These are phyloP conservation scores for Terebella lapidaria DNA, from an alignment of 2,888 invertebrate species.

Conservation along the genomic window DNA sequence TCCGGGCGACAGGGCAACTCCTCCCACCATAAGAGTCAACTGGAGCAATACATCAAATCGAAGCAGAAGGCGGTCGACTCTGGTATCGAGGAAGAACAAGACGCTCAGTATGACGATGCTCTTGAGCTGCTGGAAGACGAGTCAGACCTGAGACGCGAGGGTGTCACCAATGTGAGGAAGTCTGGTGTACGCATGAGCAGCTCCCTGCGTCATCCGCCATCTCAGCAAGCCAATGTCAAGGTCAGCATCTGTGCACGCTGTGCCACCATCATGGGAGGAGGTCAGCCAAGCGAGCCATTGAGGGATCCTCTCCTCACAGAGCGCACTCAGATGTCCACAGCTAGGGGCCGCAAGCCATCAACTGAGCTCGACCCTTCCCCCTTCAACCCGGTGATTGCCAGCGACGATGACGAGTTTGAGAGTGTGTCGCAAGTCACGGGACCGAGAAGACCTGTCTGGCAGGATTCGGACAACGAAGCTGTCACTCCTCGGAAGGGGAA, in stretches of 20 bases:
- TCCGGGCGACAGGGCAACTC: neutral
- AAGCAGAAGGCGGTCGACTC: neutral
- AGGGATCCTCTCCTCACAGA: no score
- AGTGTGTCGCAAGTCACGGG: slow-evolving; percentile 49
- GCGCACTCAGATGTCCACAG: no score
- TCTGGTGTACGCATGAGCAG: neutral
- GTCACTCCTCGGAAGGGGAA: no score
- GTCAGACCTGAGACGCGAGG: neutral
- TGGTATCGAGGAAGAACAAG: neutral
- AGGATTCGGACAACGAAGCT: neutral
- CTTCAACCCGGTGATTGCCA: neutral
- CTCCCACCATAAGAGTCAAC: neutral
- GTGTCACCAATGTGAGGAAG: neutral
- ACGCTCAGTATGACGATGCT: neutral
- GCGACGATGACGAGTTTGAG: slow-evolving; percentile 37
- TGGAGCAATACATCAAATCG: neutral
- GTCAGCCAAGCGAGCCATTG: no score
- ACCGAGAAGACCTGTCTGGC: slow-evolving; percentile 21
- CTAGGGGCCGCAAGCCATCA: neutral
- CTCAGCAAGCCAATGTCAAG: slow-evolving; percentile 6
- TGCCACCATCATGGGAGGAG: no score
- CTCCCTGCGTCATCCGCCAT: neutral
- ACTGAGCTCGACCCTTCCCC: neutral
- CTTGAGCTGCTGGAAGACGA: neutral
- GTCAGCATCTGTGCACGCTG: slow-evolving; percentile 24